phyloP scores from a whole-genome alignment of 2,797 vertebrate species.

The Morelia viridis region DNA sequence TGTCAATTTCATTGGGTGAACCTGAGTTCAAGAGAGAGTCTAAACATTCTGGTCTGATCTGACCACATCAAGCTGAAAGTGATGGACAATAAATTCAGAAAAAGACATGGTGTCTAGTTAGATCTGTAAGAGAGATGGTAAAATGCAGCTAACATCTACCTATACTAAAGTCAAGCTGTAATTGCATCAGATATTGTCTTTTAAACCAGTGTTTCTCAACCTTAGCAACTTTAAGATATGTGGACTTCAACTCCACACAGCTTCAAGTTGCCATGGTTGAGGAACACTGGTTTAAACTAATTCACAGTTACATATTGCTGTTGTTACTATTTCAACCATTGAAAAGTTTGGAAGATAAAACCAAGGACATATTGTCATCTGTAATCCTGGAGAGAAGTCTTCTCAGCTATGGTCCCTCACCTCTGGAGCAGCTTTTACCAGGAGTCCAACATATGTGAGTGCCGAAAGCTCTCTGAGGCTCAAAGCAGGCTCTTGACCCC shows the following conservation, averaged over 20 bases:
- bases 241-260: too few species aligned
- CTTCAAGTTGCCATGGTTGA: too few species aligned
- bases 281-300: not conserved
- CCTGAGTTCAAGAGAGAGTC: not conserved
- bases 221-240: too few species aligned
- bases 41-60: not conserved
- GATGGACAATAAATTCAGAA: not conserved
- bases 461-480: not conserved
- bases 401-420: not conserved
- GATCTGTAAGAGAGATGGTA: not conserved
- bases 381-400: not conserved
- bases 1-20: not conserved
- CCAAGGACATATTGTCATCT: not conserved
- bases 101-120: not conserved
- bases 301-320: not conserved
- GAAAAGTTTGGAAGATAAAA: not conserved
- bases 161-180: not conserved
- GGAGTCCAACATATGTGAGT: not conserved
- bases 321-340: not conserved
- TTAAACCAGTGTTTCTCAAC: not conserved
- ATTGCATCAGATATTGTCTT: not conserved
- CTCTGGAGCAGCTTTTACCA: not conserved
- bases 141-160: not conserved
- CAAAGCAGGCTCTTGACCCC: not conserved
- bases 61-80: not conserved